Base-by-base conservation (phyloP, 2,797 vertebrate genomes). In the Channallabes apus region DNA sequence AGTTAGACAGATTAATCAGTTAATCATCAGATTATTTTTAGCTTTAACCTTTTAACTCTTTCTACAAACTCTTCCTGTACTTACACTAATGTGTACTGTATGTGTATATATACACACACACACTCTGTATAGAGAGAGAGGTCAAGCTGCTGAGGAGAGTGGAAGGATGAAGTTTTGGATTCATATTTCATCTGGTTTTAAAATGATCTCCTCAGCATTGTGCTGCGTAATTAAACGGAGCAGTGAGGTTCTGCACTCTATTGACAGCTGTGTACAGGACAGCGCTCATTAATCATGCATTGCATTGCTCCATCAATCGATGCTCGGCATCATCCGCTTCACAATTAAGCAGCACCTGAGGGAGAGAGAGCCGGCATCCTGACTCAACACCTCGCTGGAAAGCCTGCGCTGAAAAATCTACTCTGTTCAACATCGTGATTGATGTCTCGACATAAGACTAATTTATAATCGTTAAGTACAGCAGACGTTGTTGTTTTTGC, bases 231-330 rank as follows among this genome's bases (percentile, higher is more conserved):
- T 84, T 85, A 58, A 84, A 79, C 84, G 32, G 41, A 62, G 83
- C 75, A 69, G 64, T n/a, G 54, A 80, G 79, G 75, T 7, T 20
- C 75, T 61, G 56, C 76, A 32, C 84, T 84, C 41, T 65, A 54
- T 46, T 76, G 83, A 89, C 78, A 78, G 51, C 71, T 76, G 46
- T 72, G 56, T 59, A 41, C 76, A 80, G 27, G 84, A 80, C 69
- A 38, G 80, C 29, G 22, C 80, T 87, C 69, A 77, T 85, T 15
- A 85, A 87, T 87, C 73, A 83, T 82, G 71, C 76, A 69, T 59
- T 62, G 62, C 84, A 72, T 38, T 67, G 29, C 18, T 59, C 54
- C 76, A 59, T 41, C 76, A 84, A 80, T 84, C 76, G 56, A 71
- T 71, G 56, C 62, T 38, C 56, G 7, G n/a, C 78, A 18, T 79